Percentiles rank a stretch among this genome's conserved stretches.
Conservation (phyloP, 2,888 invertebrate species). For the Camponotus fellah region DNA sequence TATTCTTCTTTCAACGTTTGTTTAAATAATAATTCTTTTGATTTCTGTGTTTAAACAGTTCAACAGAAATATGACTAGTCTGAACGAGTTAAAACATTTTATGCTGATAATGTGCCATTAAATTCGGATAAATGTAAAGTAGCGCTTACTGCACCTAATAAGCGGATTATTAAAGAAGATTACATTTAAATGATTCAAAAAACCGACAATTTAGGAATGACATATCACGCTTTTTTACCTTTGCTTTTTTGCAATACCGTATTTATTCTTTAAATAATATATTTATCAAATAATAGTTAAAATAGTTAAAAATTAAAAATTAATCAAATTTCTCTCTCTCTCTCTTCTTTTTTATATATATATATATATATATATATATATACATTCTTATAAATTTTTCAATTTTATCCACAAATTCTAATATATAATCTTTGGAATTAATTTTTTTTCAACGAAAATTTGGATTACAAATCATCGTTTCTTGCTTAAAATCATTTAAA, state of each 20-base stretch:
- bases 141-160: slow-evolving; percentile 23
- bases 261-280: not conserved
- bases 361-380: too few species aligned
- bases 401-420: not conserved
- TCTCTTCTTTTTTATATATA: too few species aligned
- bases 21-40: not conserved
- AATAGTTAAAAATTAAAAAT: too few species aligned
- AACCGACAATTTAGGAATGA: not conserved
- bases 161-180: slow-evolving; percentile 46
- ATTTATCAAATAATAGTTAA: not conserved
- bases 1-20: not conserved
- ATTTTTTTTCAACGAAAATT: not conserved
- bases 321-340: too few species aligned
- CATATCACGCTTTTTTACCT: not conserved
- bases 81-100: not conserved
- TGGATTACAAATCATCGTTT: not conserved
- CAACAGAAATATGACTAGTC: not conserved
- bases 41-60: not conserved
- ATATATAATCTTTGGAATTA: not conserved
- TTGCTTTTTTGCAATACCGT: too few species aligned
- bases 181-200: slow-evolving; percentile 36
- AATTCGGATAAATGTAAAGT: slow-evolving; percentile 28
- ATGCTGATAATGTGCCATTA: not conserved
- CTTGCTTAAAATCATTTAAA: not conserved
- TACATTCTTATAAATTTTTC: too few species aligned